Percentiles rank a stretch among this genome's conserved stretches.
These are phyloP conservation scores for Coecobrya sp. DNA, from an alignment of 2,888 invertebrate genomes.

Conservation along the genomic window DNA sequence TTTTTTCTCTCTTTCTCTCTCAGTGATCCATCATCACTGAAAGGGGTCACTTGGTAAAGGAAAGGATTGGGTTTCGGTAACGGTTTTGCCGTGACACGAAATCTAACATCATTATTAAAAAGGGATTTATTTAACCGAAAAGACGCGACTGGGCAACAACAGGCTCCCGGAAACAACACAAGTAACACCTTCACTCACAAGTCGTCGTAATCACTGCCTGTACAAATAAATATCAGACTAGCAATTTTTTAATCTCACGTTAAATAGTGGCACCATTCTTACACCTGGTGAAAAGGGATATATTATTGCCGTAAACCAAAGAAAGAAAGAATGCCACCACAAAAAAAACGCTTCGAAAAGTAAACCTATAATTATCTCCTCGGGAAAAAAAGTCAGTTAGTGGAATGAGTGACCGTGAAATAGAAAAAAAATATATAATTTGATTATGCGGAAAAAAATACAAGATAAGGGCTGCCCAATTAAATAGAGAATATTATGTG, in stretches of 20 bases:
- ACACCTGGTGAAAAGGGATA: too few species aligned
- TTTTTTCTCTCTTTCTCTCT: too few species aligned
- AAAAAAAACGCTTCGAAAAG: neutral
- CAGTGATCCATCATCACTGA: too few species aligned
- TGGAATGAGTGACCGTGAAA: neutral
- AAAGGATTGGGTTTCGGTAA: too few species aligned
- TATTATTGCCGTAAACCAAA: too few species aligned
- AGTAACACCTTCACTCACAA: slow-evolving; percentile 15
- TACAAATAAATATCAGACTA: neutral
- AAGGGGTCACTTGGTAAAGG: too few species aligned
- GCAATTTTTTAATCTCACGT: too few species aligned
- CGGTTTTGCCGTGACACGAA: too few species aligned
- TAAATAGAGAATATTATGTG: neutral
- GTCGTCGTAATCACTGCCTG: neutral
- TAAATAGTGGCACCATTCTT: too few species aligned
- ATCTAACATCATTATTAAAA: neutral
- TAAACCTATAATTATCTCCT: neutral
- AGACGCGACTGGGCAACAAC: neutral
- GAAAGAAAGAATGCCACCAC: too few species aligned
- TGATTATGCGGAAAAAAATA: neutral
- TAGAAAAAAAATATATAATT: too few species aligned
- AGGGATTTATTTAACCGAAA: neutral
- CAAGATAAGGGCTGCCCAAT: neutral
- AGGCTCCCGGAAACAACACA: neutral
- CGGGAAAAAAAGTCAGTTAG: too few species aligned